Base-by-base conservation (phyloP, 1,140 invertebrate species). In the Theocolax elegans region DNA sequence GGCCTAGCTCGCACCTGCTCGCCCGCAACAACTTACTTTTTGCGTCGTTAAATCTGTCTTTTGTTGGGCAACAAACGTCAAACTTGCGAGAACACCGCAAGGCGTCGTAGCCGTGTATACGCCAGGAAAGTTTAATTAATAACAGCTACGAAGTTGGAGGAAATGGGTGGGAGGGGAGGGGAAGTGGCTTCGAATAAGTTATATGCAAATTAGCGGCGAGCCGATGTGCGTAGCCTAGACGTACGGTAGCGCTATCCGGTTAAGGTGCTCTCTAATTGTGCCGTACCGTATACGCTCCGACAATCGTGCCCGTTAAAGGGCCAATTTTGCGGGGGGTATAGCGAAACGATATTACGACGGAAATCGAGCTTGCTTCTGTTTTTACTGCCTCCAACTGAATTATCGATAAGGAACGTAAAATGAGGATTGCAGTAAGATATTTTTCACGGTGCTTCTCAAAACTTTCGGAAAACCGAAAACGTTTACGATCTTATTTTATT, bases 191-290 rank as follows among this genome's bases (percentile, higher is more conserved):
- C n/a, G n/a, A n/a, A 63, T 70, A 64, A 70, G 48, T 70, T 64
- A 70, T 63, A 63, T 70, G 59, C 67, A 70, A 70, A 70, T 70
- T 70, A 70, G 51, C 31, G 42, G 53, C 59, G 53, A 64, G 58
- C 60, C 51, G 59, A 70, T 63, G 59, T 19, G 4, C 21, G 17
- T n/a, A 10, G 15, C 15, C 10, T 25, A 44, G 31, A 27, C 49
- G 51, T 25, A 27, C 19, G 25, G 25, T 54, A 44, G 40, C 65
- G 42, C 60, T 69, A 69, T 69, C 58, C 62, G 38, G 67, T 69
- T 62, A 69, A 62, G 58, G 66, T 68, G 54, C 64, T n/a, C 44
- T 51, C 67, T 69, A 69, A 69, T 69, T 69, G 67, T 58, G n/a
- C 25, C n/a, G n/a, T 35, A 35, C 65, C 42, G n/a, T n/a, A n/a